Conservation (phyloP, 2,797 vertebrate genomes). For the Margarornis squamiger region DNA sequence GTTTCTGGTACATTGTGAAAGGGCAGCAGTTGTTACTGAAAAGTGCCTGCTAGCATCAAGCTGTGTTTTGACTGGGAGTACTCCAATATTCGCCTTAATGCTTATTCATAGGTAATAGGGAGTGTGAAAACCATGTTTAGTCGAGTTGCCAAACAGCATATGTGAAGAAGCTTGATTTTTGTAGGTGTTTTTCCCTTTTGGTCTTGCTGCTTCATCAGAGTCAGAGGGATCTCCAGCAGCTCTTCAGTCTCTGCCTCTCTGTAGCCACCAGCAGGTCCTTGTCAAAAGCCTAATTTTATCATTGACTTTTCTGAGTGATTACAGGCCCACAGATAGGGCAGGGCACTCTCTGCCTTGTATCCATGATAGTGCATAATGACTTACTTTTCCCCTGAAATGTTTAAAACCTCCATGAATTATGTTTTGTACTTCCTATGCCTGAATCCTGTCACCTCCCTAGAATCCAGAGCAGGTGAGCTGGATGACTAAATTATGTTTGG, state of each 20-base stretch:
- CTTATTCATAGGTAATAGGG: neutral
- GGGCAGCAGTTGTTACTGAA: neutral
- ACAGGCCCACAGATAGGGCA: neutral
- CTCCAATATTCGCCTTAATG: neutral
- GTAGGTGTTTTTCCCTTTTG: neutral
- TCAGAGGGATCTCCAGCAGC: neutral
- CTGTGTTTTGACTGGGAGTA: neutral
- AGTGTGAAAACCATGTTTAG: neutral
- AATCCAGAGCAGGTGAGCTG: neutral
- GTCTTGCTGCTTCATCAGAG: neutral
- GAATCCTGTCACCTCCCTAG: neutral
- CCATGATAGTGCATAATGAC: accelerated
- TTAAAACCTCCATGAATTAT: neutral
- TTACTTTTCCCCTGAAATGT: neutral
- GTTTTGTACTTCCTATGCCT: neutral
- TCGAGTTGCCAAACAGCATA: neutral
- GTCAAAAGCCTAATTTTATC: neutral
- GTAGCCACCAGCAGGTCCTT: neutral
- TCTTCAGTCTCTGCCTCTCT: neutral
- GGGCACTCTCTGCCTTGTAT: neutral
- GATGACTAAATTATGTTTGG: accelerated
- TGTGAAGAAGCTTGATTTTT: neutral
- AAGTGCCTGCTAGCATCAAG: neutral
- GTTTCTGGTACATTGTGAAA: neutral
- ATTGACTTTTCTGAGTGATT: neutral